Base-by-base conservation (phyloP, 2,888 invertebrate genomes). In the Pyrgus malvae region DNA sequence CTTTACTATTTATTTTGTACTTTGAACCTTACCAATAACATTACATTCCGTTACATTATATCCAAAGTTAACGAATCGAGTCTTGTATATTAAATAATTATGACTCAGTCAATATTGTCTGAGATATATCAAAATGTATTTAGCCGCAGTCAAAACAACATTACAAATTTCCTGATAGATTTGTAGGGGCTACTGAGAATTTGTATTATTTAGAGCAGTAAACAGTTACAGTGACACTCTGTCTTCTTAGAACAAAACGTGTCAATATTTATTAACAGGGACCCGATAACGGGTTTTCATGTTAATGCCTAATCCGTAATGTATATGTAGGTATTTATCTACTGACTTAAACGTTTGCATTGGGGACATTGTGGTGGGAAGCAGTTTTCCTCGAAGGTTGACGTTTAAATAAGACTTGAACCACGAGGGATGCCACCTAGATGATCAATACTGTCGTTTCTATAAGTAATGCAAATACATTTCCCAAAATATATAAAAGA, bases 261-360 rank as follows among this genome's bases (percentile, higher is more conserved):
- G 49, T 42, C 33, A 42, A 50, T 50, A 50, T 42, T 49, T 35
- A 42, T 42, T 50, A 42, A 42, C 25, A 50, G 50, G 49, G 6
- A 25, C 19, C 19, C 33, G 42, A 50, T 50, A 50, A 35, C 35
- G 50, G 21, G 33, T 38, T 9, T 31, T n/a, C 41, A 14, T 42
- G 35, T 14, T 17, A 35, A 42, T 42, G 41, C 16, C 31, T 29
- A 27, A 44, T 49, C 14, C 21, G 12, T 11, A n/a, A 40, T 31
- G 45, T 31, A 31, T 19, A 12, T 29, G 23, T 11, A 41, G 7
- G 12, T 5, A 12, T 37, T 37, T 37, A 9, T 19, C 35, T 14
- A 35, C n/a, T n/a, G 33, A 33, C 33, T 33, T 37, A 37, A 19
- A 3, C 37, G 9, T 0, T 19, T 35, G 37, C 19, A 37, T 37